Evolutionary conservation across 2,797 vertebrate genomes (phyloP).

Genomic region (Microcaecilia unicolor): DNA sequence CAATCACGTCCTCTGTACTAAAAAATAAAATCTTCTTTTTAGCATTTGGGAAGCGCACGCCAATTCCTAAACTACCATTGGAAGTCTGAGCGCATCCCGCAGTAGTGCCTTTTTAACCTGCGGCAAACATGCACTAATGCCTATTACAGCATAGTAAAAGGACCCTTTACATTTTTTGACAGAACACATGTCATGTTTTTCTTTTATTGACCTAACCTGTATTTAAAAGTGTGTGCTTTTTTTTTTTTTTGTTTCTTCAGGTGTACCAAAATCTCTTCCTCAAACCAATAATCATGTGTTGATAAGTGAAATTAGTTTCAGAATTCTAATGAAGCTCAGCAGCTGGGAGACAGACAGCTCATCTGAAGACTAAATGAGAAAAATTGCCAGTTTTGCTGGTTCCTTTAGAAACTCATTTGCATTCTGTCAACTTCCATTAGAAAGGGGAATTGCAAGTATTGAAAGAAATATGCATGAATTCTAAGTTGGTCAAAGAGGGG

Average conservation of each 20-base stretch:
- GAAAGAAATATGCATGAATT: constrained; percentile 56
- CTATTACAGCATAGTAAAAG: too few relatives aligned
- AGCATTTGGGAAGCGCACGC: too few relatives aligned
- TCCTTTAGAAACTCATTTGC: constrained; percentile 95
- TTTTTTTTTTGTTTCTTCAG: constrained; percentile 24
- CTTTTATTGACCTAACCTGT: constrained; percentile 22
- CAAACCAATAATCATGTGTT: constrained; percentile 59
- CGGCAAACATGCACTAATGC: too few relatives aligned
- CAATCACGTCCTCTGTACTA: too few relatives aligned
- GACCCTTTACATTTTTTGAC: constrained; percentile 13
- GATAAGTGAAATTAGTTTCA: constrained; percentile 64
- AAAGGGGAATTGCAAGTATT: constrained; percentile 47
- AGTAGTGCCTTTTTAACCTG: too few relatives aligned
- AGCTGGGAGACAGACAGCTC: constrained; percentile 74
- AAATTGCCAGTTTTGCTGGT: constrained; percentile 83
- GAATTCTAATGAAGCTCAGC: constrained; percentile 63
- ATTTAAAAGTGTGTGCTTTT: constrained; percentile 27
- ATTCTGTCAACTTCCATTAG: constrained; percentile 95
- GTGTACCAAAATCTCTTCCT: constrained; percentile 41
- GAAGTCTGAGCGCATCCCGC: too few relatives aligned
- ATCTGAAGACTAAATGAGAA: constrained; percentile 89
- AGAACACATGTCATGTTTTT: constrained; percentile 25
- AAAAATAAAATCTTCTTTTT: too few relatives aligned
- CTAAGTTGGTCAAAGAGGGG: constrained; percentile 46
- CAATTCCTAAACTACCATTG: too few relatives aligned